Evolutionary conservation across 2,888 invertebrate genomes (phyloP).

Genomic region (Drosophila paranaensis): DNA sequence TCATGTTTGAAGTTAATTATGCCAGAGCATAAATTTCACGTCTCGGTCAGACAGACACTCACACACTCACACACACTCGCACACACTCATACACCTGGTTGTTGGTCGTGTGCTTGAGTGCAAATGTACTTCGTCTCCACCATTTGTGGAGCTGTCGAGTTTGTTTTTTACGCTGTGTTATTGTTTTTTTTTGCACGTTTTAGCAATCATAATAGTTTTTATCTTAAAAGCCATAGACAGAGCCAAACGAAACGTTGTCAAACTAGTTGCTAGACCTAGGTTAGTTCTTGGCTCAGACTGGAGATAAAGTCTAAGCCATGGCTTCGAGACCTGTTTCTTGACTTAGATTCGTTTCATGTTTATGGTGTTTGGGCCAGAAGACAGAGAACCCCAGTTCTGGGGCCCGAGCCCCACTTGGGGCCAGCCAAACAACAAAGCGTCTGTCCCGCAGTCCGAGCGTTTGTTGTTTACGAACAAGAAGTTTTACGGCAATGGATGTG

Average conservation of each 20-base stretch:
- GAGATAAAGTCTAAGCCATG: conserved; percentile 46
- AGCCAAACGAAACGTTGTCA: conserved; percentile 39
- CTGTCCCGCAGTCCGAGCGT: conserved; percentile 56
- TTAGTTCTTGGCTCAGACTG: conserved; percentile 68
- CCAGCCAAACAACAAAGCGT: conserved; percentile 78
- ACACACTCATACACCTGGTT: conserved; percentile 5
- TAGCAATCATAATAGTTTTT: conserved; percentile 74
- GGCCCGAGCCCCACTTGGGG: conserved; percentile 50
- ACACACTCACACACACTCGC: conserved; percentile 16
- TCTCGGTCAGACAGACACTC: conserved; percentile 38
- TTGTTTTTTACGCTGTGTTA: conserved; percentile 34
- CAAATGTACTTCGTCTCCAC: conserved; percentile 34
- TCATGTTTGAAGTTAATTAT: conserved; percentile 81
- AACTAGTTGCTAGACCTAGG: conserved; percentile 77
- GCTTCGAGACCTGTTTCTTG: conserved; percentile 71
- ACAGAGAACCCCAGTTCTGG: conserved; percentile 60
- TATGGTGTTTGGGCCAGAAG: conserved; percentile 77
- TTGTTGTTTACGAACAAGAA: conserved; percentile 75
- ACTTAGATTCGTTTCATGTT: conserved; percentile 80
- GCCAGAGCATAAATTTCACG: conserved; percentile 75
- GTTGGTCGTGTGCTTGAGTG: conserved; percentile 46
- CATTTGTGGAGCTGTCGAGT: conserved; percentile 52
- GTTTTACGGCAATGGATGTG: conserved; percentile 80
- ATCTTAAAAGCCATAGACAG: conserved; percentile 55
- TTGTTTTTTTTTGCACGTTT: conserved; percentile 65